These are phyloP conservation scores for Melanitta fusca DNA, from an alignment of 2,797 vertebrate genomes.

Conservation along the genomic window DNA sequence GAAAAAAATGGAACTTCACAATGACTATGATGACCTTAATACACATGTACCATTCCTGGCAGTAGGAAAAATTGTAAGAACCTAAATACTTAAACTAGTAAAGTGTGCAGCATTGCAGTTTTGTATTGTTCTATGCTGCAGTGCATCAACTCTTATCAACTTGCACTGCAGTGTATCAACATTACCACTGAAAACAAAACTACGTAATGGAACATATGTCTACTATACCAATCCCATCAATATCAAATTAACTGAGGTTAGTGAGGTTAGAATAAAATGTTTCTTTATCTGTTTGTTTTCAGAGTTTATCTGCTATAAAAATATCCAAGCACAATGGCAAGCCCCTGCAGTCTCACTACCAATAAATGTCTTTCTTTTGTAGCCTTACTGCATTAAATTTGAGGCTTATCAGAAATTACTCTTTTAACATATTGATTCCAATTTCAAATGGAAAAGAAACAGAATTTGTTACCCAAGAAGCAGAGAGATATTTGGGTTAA, in stretches of 20 bases:
- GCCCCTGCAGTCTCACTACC: neutral
- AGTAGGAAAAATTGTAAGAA: slow-evolving; percentile 35
- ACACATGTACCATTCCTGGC: neutral
- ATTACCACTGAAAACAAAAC: neutral
- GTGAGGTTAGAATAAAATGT: neutral
- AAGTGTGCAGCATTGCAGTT: neutral
- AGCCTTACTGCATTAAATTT: neutral
- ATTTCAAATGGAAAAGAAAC: neutral
- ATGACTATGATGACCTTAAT: neutral
- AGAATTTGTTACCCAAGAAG: neutral
- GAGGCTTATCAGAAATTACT: neutral
- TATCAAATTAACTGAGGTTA: slow-evolving; percentile 7
- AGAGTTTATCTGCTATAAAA: neutral
- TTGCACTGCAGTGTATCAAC: neutral
- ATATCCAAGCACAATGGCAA: neutral
- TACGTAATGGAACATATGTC: neutral
- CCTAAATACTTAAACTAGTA: neutral
- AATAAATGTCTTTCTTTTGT: neutral
- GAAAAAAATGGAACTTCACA: neutral
- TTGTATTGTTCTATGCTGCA: neutral
- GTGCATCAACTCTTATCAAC: neutral
- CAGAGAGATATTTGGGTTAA: neutral
- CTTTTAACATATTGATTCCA: neutral
- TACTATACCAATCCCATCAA: neutral
- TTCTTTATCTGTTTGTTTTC: neutral